Conservation (phyloP, 2,113 vertebrate genomes). For the Fukomys damarensis region DNA sequence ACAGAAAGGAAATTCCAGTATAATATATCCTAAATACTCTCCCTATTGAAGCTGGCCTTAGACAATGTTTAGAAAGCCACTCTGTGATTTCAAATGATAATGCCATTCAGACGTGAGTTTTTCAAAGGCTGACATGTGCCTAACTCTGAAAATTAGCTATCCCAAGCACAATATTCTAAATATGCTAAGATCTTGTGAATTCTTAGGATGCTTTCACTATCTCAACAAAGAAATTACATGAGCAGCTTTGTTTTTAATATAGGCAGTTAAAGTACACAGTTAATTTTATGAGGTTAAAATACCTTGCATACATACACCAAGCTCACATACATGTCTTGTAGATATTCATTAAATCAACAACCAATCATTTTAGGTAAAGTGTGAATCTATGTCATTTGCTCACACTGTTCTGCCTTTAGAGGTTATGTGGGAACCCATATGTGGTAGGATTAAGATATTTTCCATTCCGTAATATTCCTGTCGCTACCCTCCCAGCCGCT, state of each 20-base stretch:
- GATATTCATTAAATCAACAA: constrained; percentile 2
- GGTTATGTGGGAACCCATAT: background rate
- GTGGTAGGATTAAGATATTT: background rate
- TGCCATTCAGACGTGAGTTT: background rate
- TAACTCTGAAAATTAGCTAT: background rate
- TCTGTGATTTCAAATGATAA: constrained; percentile 6
- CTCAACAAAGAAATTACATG: background rate
- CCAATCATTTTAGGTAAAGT: background rate
- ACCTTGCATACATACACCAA: background rate
- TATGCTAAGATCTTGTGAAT: background rate
- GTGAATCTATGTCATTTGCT: background rate
- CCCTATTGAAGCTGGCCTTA: background rate
- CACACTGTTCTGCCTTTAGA: background rate
- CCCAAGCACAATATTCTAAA: background rate
- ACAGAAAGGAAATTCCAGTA: background rate
- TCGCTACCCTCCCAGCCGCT: too few relatives aligned
- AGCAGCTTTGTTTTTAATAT: background rate
- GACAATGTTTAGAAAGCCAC: background rate
- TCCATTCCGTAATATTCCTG: too few relatives aligned
- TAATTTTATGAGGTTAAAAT: background rate
- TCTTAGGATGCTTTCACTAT: constrained; percentile 36
- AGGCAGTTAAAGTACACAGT: background rate
- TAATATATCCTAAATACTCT: background rate
- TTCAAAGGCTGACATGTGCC: background rate
- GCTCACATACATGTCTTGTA: background rate